Base-by-base conservation (phyloP, 2,113 vertebrate species). In the Gnathochromis pfefferi region DNA sequence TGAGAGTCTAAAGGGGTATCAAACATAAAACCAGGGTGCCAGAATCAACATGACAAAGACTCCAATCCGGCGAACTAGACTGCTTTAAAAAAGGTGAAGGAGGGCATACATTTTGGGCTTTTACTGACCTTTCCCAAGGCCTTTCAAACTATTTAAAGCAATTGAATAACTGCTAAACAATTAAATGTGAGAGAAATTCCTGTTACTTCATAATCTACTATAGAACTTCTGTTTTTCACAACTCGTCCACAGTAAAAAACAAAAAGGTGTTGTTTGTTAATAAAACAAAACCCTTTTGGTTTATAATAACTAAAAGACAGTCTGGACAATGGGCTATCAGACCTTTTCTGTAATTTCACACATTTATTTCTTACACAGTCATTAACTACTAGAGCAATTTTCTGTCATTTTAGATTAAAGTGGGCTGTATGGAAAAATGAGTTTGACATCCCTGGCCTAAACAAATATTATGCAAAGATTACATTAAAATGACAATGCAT, bases 31-130 rank as follows among this genome's bases (percentile, higher is more conserved):
- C 28, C 28, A 19, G 58, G 2, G 16, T 33, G 16, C 9, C 58
- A 63, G 28, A 63, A 63, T 63, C 6, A 33, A 1, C 9, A 63
- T 10, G 28, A 63, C 28, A 63, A 63, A 63, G 28, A 63, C 9
- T 19, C 28, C 58, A 63, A 63, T 33, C 28, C 0, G 0, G 4
- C 2, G 0, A 33, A 17, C 9, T 19, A 19, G 28, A 11, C 9
- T 63, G 16, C 58, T 63, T 33, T 33, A 33, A 33, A 33, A 63
- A 63, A 33, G 19, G 16, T 7, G 28, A 60, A 60, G 57, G 5
- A 11, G 9, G 57, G 16, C 9, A 60, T 60, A 60, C 5, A 60
- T 60, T 60, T 7, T 33, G 1, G 57, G 57, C 58, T 33, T 63
- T 63, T 33, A 33, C 28, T 33, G 58, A 33, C 28, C 57, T 60